These are phyloP conservation scores for Callimorpha dominula DNA, from an alignment of 2,888 invertebrate genomes.

Conservation along the genomic window DNA sequence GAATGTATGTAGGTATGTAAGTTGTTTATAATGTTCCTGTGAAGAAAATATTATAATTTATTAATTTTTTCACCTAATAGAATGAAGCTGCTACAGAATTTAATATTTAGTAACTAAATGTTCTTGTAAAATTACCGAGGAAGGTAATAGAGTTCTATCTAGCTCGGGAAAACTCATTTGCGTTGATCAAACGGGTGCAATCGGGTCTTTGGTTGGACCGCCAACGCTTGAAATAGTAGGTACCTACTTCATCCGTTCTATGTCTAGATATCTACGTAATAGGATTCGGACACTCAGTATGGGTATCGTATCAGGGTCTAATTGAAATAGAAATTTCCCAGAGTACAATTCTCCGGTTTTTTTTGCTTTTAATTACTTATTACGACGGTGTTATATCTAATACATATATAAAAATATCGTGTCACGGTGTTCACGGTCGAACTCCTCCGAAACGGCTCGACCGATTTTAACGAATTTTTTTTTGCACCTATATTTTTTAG, in stretches of 20 bases:
- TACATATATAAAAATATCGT: too few species aligned
- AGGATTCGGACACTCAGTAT: not conserved
- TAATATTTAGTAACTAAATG: constrained; percentile 27
- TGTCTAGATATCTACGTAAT: not conserved
- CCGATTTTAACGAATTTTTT: too few species aligned
- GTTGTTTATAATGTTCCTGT: too few species aligned
- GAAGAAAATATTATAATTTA: too few species aligned
- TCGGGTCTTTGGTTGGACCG: constrained; percentile 12
- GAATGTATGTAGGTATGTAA: too few species aligned
- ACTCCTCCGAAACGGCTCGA: too few species aligned
- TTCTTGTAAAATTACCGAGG: constrained; percentile 29
- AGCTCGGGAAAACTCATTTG: constrained; percentile 40
- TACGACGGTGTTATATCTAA: too few species aligned
- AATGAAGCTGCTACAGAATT: not conserved
- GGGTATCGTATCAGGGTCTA: too few species aligned
- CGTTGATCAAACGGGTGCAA: constrained; percentile 32
- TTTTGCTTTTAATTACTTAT: not conserved
- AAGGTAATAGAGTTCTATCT: constrained; percentile 26
- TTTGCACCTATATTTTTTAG: too few species aligned
- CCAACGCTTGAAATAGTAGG: constrained; percentile 21
- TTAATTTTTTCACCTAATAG: too few species aligned
- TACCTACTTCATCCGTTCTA: not conserved
- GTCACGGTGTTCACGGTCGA: too few species aligned
- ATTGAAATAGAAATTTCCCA: not conserved
- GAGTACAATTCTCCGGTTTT: not conserved